Conservation (phyloP, 1,140 invertebrate species). For the Anthonomus grandis region DNA sequence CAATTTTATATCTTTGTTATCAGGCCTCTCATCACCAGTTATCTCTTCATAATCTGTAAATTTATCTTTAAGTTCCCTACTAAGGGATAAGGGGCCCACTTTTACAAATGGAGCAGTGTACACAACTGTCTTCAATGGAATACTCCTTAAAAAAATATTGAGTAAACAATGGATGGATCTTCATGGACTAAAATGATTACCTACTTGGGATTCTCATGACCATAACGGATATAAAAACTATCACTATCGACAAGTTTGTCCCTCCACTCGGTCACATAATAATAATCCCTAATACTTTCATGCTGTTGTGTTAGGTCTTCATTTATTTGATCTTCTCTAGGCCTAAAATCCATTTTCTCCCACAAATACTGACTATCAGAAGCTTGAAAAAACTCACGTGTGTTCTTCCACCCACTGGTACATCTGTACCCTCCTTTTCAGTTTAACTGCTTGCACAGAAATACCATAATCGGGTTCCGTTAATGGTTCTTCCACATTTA, state of each 20-base stretch:
- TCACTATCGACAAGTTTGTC: constrained; percentile 77
- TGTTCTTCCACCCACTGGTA: constrained; percentile 88
- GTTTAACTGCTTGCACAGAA: constrained; percentile 51
- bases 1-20: constrained; percentile 75
- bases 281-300: constrained; percentile 53
- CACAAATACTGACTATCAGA: neutral
- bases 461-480: constrained; percentile 61
- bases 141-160: constrained; percentile 46
- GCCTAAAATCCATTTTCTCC: neutral
- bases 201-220: constrained; percentile 74
- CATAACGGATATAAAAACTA: constrained; percentile 67
- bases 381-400: constrained; percentile 46
- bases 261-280: constrained; percentile 77
- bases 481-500: constrained; percentile 73
- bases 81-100: constrained; percentile 55
- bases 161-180: no score
- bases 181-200: constrained; percentile 8
- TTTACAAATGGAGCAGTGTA: constrained; percentile 57
- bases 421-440: constrained; percentile 64
- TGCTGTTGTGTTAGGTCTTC: constrained; percentile 30
- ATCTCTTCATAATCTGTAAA: constrained; percentile 75
- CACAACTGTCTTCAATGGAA: constrained; percentile 50
- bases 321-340: neutral
- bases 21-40: constrained; percentile 79
- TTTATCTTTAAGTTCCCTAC: constrained; percentile 66